A percentile compares a stretch with the other conserved stretches of the same genome.
These are phyloP conservation scores for Eupsittula cactorum DNA, from an alignment of 2,113 vertebrate genomes.

Conservation along the genomic window DNA sequence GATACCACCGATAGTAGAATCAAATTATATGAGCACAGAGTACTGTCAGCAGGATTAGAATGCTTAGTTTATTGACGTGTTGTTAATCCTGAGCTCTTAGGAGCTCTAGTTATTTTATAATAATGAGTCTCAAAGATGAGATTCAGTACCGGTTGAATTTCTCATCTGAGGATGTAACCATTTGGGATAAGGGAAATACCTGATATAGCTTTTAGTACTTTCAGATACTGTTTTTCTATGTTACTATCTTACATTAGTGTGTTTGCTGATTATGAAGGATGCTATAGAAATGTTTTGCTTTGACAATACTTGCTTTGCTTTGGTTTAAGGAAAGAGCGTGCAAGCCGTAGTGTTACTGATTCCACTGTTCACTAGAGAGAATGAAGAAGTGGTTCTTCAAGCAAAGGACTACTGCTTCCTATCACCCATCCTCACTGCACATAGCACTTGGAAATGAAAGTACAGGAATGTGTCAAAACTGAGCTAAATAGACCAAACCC, in stretches of 20 bases:
- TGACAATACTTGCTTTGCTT: accelerated
- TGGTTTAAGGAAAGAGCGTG: not conserved
- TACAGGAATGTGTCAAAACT: not conserved
- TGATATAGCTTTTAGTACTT: not conserved
- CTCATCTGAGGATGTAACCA: not conserved
- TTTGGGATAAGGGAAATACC: not conserved
- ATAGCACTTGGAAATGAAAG: not conserved
- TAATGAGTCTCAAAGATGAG: not conserved
- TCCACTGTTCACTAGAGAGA: not conserved
- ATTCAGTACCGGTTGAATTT: not conserved
- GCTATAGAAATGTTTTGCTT: not conserved
- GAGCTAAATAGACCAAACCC: not conserved
- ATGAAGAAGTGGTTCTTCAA: not conserved
- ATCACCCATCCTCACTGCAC: not conserved
- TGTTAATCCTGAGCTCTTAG: not conserved
- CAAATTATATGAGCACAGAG: not conserved
- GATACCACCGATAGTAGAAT: not conserved
- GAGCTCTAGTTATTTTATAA: not conserved
- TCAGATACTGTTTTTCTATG: not conserved
- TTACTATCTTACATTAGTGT: not conserved
- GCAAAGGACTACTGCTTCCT: not conserved
- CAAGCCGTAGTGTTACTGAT: not conserved
- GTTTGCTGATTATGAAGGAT: not conserved
- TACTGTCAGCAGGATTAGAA: not conserved
- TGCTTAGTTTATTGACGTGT: not conserved